Evolutionary conservation across 2,113 vertebrate species (phyloP), one percentile per base, ranked within the genome.

Genomic region (Phoxinus phoxinus): DNA sequence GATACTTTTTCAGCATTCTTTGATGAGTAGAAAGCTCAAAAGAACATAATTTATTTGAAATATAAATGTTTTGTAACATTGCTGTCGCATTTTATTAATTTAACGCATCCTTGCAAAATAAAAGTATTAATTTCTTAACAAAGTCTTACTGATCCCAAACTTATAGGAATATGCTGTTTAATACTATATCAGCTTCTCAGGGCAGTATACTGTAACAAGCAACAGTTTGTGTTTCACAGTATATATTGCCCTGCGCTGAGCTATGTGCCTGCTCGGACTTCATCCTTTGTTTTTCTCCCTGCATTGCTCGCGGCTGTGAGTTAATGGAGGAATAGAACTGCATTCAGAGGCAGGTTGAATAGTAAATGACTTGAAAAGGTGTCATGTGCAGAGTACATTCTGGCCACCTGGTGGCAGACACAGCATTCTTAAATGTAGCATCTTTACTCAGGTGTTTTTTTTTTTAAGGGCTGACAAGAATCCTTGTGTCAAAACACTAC

Each of bases 371-470:
- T 76, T 63, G 25, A 82, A 76, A 82, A 85, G 30, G 13, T 86
- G 10, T 76, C 32, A 13, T 58, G n/a, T 79, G 51, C 13, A 41
- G 32, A 25, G 86, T 32, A 48, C 21, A 67, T 1, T 82, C 23
- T 74, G 44, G 63, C 85, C 89, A 91, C 89, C 61, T 83, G 59
- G 77, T 88, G 86, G 90, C 87, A 87, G 59, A 30, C 85, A 79
- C 6, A 76, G 84, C 11, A 4, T 86, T 84, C 27, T 63, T 12
- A n/a, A 87, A 63, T 37, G 30, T 37, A 37, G 46, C 32, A 35
- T 30, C 25, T 19, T 61, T 67, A 3, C 59, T 53, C 58, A 65
- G 58, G 58, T 80, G 37, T 4, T 51, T 35, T n/a, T 10, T 17
- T 76, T 25, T 13, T n/a, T 44, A 10, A 23, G 75, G 35, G 46